A percentile compares a stretch with the other conserved stretches of the same genome.
These are phyloP conservation scores for Drosophila watanabei DNA, from an alignment of 1,140 invertebrate species.

Conservation along the genomic window DNA sequence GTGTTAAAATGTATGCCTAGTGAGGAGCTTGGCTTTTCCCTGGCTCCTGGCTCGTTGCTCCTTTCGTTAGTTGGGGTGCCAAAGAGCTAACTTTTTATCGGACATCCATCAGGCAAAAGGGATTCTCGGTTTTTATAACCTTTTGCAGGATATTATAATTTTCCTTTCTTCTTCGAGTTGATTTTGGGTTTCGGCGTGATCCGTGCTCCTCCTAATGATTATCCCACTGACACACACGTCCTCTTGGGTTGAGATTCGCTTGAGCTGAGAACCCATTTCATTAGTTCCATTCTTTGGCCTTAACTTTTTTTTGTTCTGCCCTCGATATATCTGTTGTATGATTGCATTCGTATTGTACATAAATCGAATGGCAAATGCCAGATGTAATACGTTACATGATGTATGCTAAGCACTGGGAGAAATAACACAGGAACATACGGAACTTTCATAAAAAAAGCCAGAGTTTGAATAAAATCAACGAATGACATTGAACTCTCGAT, in stretches of 20 bases:
- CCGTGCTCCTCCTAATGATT: slow-evolving; percentile 6
- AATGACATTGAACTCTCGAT: background rate
- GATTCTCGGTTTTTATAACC: background rate
- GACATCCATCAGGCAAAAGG: slow-evolving; percentile 6
- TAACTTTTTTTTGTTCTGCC: slow-evolving; percentile 11
- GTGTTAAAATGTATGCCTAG: slow-evolving; percentile 55
- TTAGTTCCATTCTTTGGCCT: slow-evolving; percentile 20
- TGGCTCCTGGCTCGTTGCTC: background rate
- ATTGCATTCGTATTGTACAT: slow-evolving; percentile 37
- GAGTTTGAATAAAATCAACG: background rate
- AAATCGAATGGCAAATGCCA: slow-evolving; percentile 14
- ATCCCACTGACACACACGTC: slow-evolving; percentile 3
- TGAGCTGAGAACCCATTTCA: slow-evolving; percentile 38
- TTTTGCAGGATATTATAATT: no score
- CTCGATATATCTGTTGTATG: slow-evolving; percentile 17
- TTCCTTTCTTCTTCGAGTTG: no score
- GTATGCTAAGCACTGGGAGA: background rate
- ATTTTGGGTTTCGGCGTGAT: background rate
- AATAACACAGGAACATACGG: no score
- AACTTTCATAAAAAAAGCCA: no score
- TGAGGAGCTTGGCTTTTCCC: background rate
- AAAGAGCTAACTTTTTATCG: slow-evolving; percentile 23
- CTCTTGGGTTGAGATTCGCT: slow-evolving; percentile 8
- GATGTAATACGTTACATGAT: background rate
- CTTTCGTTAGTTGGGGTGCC: background rate